Percentiles rank a stretch among this genome's conserved stretches.
Conservation (phyloP, 2,888 invertebrate species). For the Mythimna loreyi region DNA sequence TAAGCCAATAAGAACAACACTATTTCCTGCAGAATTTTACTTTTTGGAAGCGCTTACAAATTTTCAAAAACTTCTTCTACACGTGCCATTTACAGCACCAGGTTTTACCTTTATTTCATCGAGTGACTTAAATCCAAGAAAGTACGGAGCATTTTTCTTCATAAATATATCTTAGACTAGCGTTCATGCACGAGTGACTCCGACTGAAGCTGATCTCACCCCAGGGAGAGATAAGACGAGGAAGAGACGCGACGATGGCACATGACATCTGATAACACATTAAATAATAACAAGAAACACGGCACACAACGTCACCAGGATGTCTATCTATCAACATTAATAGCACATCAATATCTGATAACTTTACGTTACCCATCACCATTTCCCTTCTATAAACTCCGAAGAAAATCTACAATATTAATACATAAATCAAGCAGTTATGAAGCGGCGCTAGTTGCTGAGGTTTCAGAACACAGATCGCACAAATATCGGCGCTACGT, state of each 20-base stretch:
- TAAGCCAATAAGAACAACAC: neutral
- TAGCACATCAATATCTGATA: constrained; percentile 49
- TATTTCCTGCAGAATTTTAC: neutral
- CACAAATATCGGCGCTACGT: constrained; percentile 74
- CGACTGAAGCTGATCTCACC: constrained; percentile 38
- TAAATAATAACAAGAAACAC: constrained; percentile 15
- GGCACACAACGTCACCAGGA: neutral
- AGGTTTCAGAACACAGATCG: constrained; percentile 79
- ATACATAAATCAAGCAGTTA: constrained; percentile 72
- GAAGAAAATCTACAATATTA: constrained; percentile 63
- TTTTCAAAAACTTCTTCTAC: too few species aligned
- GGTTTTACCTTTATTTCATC: constrained; percentile 8
- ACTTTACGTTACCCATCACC: constrained; percentile 15
- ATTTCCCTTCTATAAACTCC: constrained; percentile 8
- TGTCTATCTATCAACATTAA: constrained; percentile 26
- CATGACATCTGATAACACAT: constrained; percentile 27
- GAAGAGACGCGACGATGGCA: constrained; percentile 26
- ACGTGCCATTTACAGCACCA: neutral
- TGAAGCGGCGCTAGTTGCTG: constrained; percentile 74
- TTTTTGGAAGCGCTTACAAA: too few species aligned
- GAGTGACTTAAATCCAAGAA: constrained; percentile 20
- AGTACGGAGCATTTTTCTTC: constrained; percentile 22
- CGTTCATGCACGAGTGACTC: constrained; percentile 49
- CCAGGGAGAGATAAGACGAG: constrained; percentile 39
- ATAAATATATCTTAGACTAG: constrained; percentile 39